Conservation (phyloP, 2,797 vertebrate genomes). For the Paramormyrops hopkinsi region DNA sequence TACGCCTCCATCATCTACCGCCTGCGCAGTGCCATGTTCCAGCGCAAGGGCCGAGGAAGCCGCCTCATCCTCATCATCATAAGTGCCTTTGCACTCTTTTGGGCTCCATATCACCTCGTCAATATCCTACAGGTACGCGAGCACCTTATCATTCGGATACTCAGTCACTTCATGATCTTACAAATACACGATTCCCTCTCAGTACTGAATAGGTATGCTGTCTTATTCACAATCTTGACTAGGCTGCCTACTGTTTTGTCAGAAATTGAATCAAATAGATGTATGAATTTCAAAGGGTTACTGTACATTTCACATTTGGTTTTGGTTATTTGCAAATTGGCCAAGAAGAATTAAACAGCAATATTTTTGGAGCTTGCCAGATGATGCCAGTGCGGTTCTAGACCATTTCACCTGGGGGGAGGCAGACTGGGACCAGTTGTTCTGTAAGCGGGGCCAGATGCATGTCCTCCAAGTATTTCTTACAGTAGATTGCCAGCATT, state of each 20-base stretch:
- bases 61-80: conserved; percentile 74
- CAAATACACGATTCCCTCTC: background rate
- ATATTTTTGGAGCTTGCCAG: background rate
- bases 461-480: background rate
- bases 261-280: no score
- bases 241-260: background rate
- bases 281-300: no score
- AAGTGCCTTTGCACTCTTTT: conserved; percentile 65
- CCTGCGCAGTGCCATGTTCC: conserved; percentile 64
- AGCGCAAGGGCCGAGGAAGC: conserved; percentile 54
- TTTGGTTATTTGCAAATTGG: background rate
- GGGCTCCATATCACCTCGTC: conserved; percentile 74
- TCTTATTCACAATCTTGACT: background rate
- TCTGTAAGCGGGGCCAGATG: no score
- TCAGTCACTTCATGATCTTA: background rate
- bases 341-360: background rate
- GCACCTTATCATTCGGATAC: conserved; percentile 32
- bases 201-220: background rate
- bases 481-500: background rate
- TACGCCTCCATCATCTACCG: conserved; percentile 63
- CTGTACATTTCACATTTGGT: background rate
- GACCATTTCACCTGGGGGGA: background rate
- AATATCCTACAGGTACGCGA: conserved; percentile 56
- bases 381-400: background rate
- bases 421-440: no score